Evolutionary conservation across 2,797 vertebrate genomes (phyloP), one percentile per base, ranked within the genome.

Genomic region (Ataeniobius toweri): DNA sequence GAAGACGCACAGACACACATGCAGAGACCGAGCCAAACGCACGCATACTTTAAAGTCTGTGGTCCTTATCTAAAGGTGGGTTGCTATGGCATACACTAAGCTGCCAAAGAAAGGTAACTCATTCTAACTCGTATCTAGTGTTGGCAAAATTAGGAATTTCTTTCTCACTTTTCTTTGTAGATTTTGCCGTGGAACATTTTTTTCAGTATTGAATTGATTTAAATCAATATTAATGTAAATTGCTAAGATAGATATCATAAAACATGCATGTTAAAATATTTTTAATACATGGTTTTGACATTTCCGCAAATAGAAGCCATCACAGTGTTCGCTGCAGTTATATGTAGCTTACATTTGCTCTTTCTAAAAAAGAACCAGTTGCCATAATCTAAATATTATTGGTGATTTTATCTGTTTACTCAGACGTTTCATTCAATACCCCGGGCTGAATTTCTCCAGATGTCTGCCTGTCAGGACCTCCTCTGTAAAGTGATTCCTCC

Each of bases 1-100:
- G 86, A 91, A 87, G 84, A 89, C 51, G 31, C 88, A 80, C 80
- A 81, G 51, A 75, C 75, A 84, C 82, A 77, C 78, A 46, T 28
- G 24, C 36, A 58, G 65, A 41, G 48, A 51, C 7, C 8, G 56
- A 46, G 56, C 39, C 39, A 67, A 61, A 72, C 41, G 83, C 24
- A 0, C 83, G 79, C 85, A 82, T 75, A 59, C 58, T 87, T 83
- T 84, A 83, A 76, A 87, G 76, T 68, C 73, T 70, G 67, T 41
- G 74, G 74, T 78, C 46, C 24, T 71, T 77, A 59, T 77, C 61
- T 68, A 51, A 80, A 65, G 58, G 24, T 36, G 6, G 39, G 63
- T 12, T 41, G 41, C 51, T 75, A 46, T 14, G 72, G 12, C 67
- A 65, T 61, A 24, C 39, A 50, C 14, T 72, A 28, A 10, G 20